Conservation (phyloP, 2,113 vertebrate genomes). For the Eulemur macaco region DNA sequence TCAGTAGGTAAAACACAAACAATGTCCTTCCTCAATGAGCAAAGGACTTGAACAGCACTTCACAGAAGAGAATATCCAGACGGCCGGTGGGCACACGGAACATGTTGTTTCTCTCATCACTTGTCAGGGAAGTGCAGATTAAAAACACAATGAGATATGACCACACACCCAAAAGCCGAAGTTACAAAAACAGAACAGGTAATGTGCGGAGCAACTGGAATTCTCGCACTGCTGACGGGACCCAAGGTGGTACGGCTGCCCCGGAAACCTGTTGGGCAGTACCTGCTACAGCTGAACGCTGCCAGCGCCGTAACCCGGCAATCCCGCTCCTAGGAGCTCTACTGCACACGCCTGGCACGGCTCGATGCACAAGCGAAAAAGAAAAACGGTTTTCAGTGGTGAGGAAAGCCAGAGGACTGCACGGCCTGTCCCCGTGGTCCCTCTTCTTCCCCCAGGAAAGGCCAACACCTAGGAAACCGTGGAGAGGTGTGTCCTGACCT, state of each 20-base stretch:
- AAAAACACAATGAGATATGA: neutral
- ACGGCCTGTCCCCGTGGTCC: neutral
- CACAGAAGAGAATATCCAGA: neutral
- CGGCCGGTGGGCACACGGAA: neutral
- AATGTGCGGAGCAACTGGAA: neutral
- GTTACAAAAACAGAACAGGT: neutral
- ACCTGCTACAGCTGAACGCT: neutral
- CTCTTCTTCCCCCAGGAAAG: neutral
- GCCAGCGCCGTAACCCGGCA: neutral
- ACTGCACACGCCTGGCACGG: rapidly evolving
- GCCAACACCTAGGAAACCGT: neutral
- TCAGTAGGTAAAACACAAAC: neutral
- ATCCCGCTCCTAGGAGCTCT: neutral
- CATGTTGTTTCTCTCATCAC: neutral
- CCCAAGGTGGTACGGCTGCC: neutral
- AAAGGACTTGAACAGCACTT: neutral
- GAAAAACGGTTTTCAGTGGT: neutral
- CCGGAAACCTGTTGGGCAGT: rapidly evolving
- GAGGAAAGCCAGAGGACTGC: neutral
- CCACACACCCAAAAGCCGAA: no score
- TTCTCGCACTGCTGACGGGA: rapidly evolving
- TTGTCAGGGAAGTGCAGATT: neutral
- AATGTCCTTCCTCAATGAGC: neutral
- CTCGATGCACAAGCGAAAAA: neutral
- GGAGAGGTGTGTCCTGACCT: neutral